Percentiles rank a stretch among this genome's conserved stretches.
Conservation (phyloP, 2,888 invertebrate species). For the Drosophila testacea region DNA sequence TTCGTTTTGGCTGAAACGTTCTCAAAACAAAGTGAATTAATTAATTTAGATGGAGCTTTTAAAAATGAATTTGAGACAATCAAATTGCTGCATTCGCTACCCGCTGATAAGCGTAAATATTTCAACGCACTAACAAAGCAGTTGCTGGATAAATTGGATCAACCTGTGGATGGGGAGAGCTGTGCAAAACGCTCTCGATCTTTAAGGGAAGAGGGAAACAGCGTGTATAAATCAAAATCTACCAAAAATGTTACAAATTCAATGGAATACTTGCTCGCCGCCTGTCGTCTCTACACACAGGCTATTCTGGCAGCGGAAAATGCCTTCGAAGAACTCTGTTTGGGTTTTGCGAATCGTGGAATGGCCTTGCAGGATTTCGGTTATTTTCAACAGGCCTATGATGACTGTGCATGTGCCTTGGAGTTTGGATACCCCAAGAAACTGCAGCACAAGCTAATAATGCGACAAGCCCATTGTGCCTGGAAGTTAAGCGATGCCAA, state of each 20-base stretch:
- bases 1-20: conserved; percentile 23
- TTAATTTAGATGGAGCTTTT: conserved; percentile 37
- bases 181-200: conserved; percentile 47
- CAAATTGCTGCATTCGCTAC: conserved; percentile 38
- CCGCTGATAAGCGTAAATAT: background rate
- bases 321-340: conserved; percentile 58
- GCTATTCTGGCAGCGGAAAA: conserved; percentile 78
- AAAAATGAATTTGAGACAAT: conserved; percentile 67
- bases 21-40: conserved; percentile 20
- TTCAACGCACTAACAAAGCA: conserved; percentile 27
- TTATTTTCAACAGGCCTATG: conserved; percentile 79
- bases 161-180: conserved; percentile 19
- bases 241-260: background rate
- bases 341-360: conserved; percentile 83
- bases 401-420: conserved; percentile 81
- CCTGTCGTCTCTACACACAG: conserved; percentile 76
- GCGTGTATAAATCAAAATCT: conserved; percentile 47
- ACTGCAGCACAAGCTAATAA: conserved; percentile 69
- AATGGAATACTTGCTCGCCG: conserved; percentile 58
- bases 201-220: conserved; percentile 76
- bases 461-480: conserved; percentile 76
- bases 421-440: conserved; percentile 70
- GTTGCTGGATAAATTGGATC: conserved; percentile 47
- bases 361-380: conserved; percentile 80
- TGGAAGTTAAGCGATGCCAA: conserved; percentile 50